Base-by-base conservation (phyloP, 2,113 vertebrate species). In the Onychorhynchus coronatus region DNA sequence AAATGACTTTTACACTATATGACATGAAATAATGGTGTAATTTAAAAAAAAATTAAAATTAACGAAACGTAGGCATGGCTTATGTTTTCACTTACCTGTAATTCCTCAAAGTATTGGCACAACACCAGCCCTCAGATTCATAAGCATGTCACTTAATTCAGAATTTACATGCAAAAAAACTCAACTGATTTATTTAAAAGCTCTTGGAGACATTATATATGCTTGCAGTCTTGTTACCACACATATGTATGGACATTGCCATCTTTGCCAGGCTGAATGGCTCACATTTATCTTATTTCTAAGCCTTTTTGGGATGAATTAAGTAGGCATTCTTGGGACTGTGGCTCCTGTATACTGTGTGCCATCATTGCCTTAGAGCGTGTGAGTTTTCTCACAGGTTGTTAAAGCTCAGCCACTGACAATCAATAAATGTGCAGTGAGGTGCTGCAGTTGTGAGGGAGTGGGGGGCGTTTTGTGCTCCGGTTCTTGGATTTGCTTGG, bases 201-300 rank as follows among this genome's bases (percentile, higher is more conserved):
- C 30, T 71, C 10, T 75, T 66, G 39, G 39, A 47, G 22, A 35
- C 5, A 5, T 14, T 50, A 30, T 61, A 24, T 0, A 0, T 22
- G 7, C 23, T 16, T 49, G 30, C 33, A 55, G 18, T 72, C 27
- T 55, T 82, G 33, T 50, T 46, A 9, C 16, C 50, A 8, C 39
- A 24, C 2, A 0, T 46, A 4, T 6, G 15, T n/a, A 11, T 0
- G 7, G 52, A 35, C 12, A 3, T n/a, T 49, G 24, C 35, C 13
- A 7, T 61, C 35, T 76, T 53, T 78, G 15, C 42, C 35, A 44
- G 81, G n/a, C 50, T 13, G 19, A 78, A 44, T 33, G 24, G 6
- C 49, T 93, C 58, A 42, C 33, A 17, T 65, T 66, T 14, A 2
- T 58, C 33, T 67, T 68, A 11, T 91, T 86, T 68, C n/a, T 89